Evolutionary conservation across 1,140 invertebrate genomes (phyloP).

Genomic region (Drosophila cardini): DNA sequence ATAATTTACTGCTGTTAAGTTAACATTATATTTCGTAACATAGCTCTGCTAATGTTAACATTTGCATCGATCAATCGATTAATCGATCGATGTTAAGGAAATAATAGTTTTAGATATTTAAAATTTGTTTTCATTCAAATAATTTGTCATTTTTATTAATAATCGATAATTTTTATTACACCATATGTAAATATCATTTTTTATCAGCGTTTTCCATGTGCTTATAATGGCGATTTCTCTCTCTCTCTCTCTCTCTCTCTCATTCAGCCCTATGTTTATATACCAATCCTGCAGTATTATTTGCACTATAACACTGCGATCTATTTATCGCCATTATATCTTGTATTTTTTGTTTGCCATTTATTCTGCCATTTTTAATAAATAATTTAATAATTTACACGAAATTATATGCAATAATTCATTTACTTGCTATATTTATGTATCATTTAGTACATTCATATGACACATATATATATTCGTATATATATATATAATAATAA

Average conservation of each 20-base stretch:
- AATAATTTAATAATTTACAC: slow-evolving; percentile 72
- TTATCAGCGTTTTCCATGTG: slow-evolving; percentile 62
- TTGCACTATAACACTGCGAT: slow-evolving; percentile 60
- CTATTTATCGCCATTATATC: slow-evolving; percentile 44
- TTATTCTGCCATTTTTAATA: slow-evolving; percentile 26
- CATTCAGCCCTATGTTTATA: slow-evolving; percentile 23
- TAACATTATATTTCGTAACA: too few species aligned
- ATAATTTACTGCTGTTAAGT: too few species aligned
- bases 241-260: background rate
- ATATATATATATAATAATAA: slow-evolving; percentile 34
- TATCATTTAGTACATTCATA: slow-evolving; percentile 70
- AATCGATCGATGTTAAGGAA: too few species aligned
- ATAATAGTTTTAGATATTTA: too few species aligned
- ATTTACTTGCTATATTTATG: slow-evolving; percentile 72
- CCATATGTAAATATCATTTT: slow-evolving; percentile 80
- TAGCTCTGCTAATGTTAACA: too few species aligned
- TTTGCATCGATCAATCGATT: too few species aligned
- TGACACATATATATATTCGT: slow-evolving; percentile 34
- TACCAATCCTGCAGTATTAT: slow-evolving; percentile 41
- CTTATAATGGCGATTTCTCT: slow-evolving; percentile 6
- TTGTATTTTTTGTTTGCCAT: slow-evolving; percentile 37
- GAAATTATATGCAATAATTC: slow-evolving; percentile 68
- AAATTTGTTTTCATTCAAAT: slow-evolving; percentile 55
- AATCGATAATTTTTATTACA: slow-evolving; percentile 79
- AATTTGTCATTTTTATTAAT: slow-evolving; percentile 73